Base-by-base conservation (phyloP, 2,113 vertebrate genomes). In the Cyphomyrus discorhynchus region DNA sequence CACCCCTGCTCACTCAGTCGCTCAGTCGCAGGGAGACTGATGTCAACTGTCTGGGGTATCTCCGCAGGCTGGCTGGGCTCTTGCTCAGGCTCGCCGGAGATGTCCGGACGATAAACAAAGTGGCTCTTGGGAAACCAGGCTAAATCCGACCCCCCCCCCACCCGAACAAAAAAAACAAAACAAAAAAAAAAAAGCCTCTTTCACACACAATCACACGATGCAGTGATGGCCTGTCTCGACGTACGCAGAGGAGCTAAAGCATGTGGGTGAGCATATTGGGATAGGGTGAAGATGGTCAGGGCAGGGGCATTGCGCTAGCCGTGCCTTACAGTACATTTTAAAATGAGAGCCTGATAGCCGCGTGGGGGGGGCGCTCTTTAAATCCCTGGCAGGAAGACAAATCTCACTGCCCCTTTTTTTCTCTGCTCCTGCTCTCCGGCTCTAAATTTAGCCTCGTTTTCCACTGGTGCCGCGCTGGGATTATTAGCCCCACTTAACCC, bases 371-470 rank as follows among this genome's bases (percentile, higher is more conserved):
- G 80, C 83, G 91, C 91, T 91, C 90, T 86, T 93, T 90, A 91
- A 92, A 88, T 91, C 89, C 88, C 90, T 92, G 92, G 93, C 92
- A 93, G 87, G 88, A 90, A 89, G 90, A 92, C 93, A 92, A 93
- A 92, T 91, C 91, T 93, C 92, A 87, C 92, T 91, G 91, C 93
- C 93, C 91, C 77, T 80, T 50, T 80, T 82, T 90, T 83, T 83
- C 49, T 50, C 92, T 90, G 91, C 92, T 94, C 92, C 93, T 94
- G 94, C n/a, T 93, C 94, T 93, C 92, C 90, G 92, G 92, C 92
- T 92, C 94, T 96, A 96, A 95, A 96, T 96, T 95, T 96, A 96
- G 96, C 77, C 93, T 90, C 93, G 88, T 93, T 95, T 96, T 96
- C 95, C 91, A 92, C 93, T 95, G 95, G 93, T 95, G 94, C 94